phyloP scores from a whole-genome alignment of 2,113 vertebrate species.

The Callocephalon fimbriatum region DNA sequence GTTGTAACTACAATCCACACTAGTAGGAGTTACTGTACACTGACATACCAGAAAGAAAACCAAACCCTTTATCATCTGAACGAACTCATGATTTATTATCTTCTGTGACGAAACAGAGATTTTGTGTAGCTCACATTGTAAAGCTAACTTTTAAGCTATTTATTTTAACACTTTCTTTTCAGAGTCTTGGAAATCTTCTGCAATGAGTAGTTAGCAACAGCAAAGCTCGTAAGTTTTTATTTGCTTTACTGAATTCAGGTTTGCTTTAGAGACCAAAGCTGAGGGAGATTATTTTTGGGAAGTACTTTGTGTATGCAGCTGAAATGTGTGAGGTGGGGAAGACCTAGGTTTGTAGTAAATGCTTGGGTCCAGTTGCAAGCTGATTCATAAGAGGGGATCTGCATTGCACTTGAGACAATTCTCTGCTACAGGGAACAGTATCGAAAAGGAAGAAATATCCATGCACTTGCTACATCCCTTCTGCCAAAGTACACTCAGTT shows the following conservation, averaged over 20 bases:
- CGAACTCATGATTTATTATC: neutral
- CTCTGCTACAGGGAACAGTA: neutral
- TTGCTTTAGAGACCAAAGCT: neutral
- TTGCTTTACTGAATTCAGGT: neutral
- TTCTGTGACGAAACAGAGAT: neutral
- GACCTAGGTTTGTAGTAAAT: neutral
- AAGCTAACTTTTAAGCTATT: neutral
- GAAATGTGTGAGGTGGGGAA: rapidly evolving
- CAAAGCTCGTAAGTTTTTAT: rapidly evolving
- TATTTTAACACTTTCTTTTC: neutral
- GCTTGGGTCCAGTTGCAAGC: neutral
- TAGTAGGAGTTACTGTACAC: neutral
- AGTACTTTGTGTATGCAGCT: neutral
- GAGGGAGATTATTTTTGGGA: neutral
- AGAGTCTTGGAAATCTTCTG: neutral
- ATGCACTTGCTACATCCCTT: neutral
- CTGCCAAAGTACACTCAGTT: neutral
- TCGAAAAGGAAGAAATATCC: neutral
- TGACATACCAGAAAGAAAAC: neutral
- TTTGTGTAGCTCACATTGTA: neutral
- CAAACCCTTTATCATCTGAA: neutral
- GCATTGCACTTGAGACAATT: neutral
- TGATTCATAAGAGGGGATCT: neutral
- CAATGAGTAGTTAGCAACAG: neutral
- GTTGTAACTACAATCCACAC: neutral